A percentile compares a stretch with the other conserved stretches of the same genome.
phyloP scores from a whole-genome alignment of 2,888 invertebrate genomes.

The Melitaea athalia region DNA sequence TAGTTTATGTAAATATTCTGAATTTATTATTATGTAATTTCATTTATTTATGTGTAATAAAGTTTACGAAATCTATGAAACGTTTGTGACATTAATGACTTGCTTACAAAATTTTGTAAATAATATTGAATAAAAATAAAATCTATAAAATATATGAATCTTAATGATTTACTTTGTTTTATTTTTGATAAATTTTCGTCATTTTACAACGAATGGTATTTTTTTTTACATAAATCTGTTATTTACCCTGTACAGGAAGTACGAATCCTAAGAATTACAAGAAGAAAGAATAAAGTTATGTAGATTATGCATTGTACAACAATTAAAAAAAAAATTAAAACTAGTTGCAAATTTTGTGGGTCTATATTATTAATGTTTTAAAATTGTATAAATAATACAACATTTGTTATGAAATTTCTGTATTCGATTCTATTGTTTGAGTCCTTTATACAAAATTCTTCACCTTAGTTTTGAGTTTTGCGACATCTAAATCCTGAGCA shows the following conservation, averaged over 20 bases:
- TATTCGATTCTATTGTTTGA: neutral
- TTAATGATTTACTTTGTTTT: neutral
- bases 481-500: constrained; percentile 28
- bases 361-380: no score
- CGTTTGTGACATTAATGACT: neutral
- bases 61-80: neutral
- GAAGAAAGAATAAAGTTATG: no score
- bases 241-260: no score
- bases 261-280: no score
- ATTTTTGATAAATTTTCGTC: neutral
- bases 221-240: no score
- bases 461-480: constrained; percentile 6
- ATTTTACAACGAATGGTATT: neutral
- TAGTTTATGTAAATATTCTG: no score
- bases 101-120: neutral
- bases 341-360: no score
- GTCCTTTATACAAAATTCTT: neutral
- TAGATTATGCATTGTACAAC: no score
- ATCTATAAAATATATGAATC: neutral
- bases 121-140: neutral
- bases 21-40: neutral
- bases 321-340: no score
- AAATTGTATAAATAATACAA: no score
- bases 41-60: neutral
- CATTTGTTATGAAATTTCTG: no score